Percentiles rank a stretch among this genome's conserved stretches.
phyloP scores from a whole-genome alignment of 2,888 invertebrate genomes.

The Lasioglossum pauxillum region DNA sequence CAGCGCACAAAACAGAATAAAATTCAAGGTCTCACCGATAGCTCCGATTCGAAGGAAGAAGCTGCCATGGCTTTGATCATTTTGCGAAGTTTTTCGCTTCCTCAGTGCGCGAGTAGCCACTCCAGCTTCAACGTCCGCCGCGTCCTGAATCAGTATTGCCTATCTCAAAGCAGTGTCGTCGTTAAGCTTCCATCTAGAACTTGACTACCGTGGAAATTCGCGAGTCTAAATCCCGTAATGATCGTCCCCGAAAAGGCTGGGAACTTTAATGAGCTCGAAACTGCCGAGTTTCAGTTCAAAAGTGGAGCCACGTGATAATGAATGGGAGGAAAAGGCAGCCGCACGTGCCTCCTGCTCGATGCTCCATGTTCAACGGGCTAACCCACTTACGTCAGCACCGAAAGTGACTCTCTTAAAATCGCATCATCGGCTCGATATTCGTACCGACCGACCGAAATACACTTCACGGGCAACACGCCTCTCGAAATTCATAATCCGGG shows the following conservation, averaged over 20 bases:
- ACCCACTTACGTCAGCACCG: conserved; percentile 69
- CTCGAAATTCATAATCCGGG: background rate
- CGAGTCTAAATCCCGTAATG: background rate
- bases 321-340: conserved; percentile 12
- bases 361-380: conserved; percentile 50
- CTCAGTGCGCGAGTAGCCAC: conserved; percentile 88
- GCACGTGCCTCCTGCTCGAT: conserved; percentile 59
- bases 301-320: conserved; percentile 37
- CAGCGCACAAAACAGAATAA: background rate
- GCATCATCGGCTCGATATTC: conserved; percentile 31
- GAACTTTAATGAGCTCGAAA: conserved; percentile 21
- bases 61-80: conserved; percentile 96
- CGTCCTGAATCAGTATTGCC: conserved; percentile 85
- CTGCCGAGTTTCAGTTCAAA: conserved; percentile 25
- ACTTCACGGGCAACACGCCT: conserved; percentile 15
- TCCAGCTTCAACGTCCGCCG: conserved; percentile 89
- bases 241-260: conserved; percentile 10
- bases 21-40: conserved; percentile 88
- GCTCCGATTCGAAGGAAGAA: conserved; percentile 97
- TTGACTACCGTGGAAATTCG: too few relatives aligned
- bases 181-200: background rate
- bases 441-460: conserved; percentile 39
- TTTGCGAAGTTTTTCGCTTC: conserved; percentile 95
- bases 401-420: conserved; percentile 41
- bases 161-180: background rate